Evolutionary conservation across 1,140 invertebrate genomes (phyloP), one percentile per base, ranked within the genome.

Genomic region (Bombus sylvicola): DNA sequence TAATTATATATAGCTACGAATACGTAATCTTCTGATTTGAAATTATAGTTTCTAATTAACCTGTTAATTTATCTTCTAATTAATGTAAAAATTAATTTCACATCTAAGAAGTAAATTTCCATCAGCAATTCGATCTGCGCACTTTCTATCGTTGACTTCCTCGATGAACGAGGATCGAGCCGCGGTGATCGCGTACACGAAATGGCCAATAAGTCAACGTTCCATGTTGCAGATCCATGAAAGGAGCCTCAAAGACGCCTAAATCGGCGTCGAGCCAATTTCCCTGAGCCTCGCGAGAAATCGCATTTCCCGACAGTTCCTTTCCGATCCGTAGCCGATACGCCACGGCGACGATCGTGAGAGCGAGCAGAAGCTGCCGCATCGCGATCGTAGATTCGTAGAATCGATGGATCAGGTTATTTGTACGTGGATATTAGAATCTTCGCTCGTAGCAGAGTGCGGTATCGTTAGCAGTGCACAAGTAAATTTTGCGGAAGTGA

Each of bases 241-340:
- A 75, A 75, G 81, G 81, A 75, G 71, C 81, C 81, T 82, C 81
- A 82, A 82, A 82, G 80, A 39, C 69, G 43, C 64, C 77, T 25
- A 80, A 68, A 59, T 82, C 69, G 66, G 53, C 39, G 28, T 22
- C 5, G 28, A 43, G 72, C 57, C 81, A 75, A 82, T 82, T 82
- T 82, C 71, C 71, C 22, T 59, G 53, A 28, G 18, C 41, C 22
- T 59, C 25, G 41, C 25, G 71, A 75, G 71, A 82, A 82, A 75
- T 75, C 81, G 28, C 57, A 82, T 82, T 82, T 82, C 41, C 81
- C 81, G 81, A 75, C 57, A 62, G 71, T 39, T 82, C 71, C 69
- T 64, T 47, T 39, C 64, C 53, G 73, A 75, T 75, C 5, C n/a
- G n/a, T 18, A 43, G 47, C 73, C 41, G 73, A 75, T 75, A 75